Percentiles rank a stretch among this genome's conserved stretches.
phyloP scores from a whole-genome alignment of 2,888 invertebrate species.

The Athripsodes cinereus region DNA sequence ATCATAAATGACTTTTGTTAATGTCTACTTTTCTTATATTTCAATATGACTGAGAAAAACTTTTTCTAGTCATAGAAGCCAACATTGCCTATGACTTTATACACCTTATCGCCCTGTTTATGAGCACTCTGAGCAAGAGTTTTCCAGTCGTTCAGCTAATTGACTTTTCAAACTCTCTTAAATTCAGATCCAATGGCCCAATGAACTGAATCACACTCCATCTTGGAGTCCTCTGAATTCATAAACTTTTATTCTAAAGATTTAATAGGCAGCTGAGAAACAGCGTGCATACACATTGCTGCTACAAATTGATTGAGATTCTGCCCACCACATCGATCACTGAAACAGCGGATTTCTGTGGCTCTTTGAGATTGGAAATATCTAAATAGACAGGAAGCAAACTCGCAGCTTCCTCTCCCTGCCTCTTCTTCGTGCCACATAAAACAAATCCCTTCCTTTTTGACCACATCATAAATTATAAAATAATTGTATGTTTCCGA shows the following conservation, averaged over 20 bases:
- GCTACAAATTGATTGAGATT: slow-evolving; percentile 1
- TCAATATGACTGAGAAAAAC: not conserved
- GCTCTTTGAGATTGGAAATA: not conserved
- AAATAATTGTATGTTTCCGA: slow-evolving; percentile 3
- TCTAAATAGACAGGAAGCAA: not conserved
- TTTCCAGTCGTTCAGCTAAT: slow-evolving; percentile 1
- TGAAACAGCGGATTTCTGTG: slow-evolving; percentile 7
- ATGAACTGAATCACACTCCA: slow-evolving; percentile 8
- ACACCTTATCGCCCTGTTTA: not conserved
- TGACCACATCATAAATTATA: not conserved
- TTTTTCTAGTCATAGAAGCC: slow-evolving; percentile 1
- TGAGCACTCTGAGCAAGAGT: not conserved
- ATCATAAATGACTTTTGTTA: too few relatives aligned
- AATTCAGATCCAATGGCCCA: slow-evolving; percentile 1
- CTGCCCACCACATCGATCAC: slow-evolving; percentile 7
- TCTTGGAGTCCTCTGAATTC: slow-evolving; percentile 2
- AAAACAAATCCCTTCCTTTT: slow-evolving; percentile 1
- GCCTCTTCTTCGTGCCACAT: slow-evolving; percentile 2
- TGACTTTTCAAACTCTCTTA: not conserved
- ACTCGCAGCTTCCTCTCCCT: slow-evolving; percentile 7
- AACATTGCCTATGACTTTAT: not conserved
- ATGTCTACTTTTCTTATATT: not conserved
- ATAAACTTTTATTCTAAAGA: slow-evolving; percentile 2
- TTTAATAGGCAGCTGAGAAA: not conserved
- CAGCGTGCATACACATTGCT: slow-evolving; percentile 4